Conservation (phyloP, 2,113 vertebrate species). For the Athene noctua region DNA sequence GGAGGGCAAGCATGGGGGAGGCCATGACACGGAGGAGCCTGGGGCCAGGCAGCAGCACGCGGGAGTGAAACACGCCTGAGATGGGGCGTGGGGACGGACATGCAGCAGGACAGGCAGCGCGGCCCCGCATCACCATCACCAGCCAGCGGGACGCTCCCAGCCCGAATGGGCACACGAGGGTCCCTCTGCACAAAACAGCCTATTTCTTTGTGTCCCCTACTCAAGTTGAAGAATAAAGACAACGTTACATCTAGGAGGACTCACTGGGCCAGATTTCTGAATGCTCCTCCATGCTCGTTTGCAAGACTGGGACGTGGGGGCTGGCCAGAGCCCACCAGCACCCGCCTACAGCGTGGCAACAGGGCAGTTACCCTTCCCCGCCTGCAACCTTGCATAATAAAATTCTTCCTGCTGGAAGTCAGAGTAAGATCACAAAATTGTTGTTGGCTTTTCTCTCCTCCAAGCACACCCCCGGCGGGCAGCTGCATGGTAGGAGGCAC, state of each 20-base stretch:
- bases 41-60: neutral
- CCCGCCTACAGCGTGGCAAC: fast-evolving
- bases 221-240: neutral
- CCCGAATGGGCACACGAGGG: fast-evolving
- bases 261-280: neutral
- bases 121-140: fast-evolving
- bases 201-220: neutral
- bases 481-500: neutral
- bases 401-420: neutral
- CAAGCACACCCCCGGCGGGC: fast-evolving
- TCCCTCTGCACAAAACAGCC: neutral
- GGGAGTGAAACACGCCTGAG: neutral
- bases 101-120: neutral
- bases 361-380: neutral
- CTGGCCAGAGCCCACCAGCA: neutral
- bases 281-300: neutral
- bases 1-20: neutral
- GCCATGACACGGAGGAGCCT: neutral
- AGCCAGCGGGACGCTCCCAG: fast-evolving
- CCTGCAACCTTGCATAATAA: neutral
- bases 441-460: neutral
- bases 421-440: neutral
- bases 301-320: fast-evolving
- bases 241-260: neutral
- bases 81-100: fast-evolving